These are phyloP conservation scores for Otocyon megalotis DNA, from an alignment of 2,113 vertebrate genomes.

Conservation along the genomic window DNA sequence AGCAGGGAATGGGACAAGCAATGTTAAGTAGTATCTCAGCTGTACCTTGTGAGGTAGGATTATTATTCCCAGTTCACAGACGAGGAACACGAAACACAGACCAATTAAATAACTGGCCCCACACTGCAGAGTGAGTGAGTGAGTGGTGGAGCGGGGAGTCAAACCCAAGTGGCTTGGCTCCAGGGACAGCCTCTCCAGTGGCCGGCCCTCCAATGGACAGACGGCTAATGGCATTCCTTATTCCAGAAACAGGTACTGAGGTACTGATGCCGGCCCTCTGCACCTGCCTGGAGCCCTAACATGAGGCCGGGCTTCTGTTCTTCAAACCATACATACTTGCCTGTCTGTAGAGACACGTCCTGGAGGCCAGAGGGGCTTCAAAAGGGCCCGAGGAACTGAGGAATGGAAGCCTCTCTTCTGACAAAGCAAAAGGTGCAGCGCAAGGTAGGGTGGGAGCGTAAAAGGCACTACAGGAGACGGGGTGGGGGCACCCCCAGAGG, in stretches of 20 bases:
- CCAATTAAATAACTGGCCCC: background rate
- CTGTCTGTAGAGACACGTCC: background rate
- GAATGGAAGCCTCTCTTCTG: background rate
- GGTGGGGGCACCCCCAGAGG: rapidly evolving
- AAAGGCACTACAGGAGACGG: background rate
- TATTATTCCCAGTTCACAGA: background rate
- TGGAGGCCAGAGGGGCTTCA: background rate
- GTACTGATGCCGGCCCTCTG: background rate
- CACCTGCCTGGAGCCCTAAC: background rate
- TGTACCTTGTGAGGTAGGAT: background rate
- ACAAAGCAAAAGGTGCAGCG: background rate
- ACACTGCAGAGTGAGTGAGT: background rate
- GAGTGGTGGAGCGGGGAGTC: background rate
- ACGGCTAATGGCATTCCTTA: background rate
- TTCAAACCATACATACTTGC: background rate
- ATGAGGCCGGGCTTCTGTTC: background rate
- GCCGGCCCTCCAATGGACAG: background rate
- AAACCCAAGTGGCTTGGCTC: background rate
- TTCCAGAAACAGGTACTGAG: rapidly evolving
- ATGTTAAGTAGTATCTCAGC: background rate
- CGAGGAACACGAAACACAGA: background rate
- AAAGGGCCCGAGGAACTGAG: background rate
- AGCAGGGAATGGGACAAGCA: background rate
- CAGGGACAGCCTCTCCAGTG: background rate
- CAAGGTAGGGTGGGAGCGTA: rapidly evolving